A percentile compares a stretch with the other conserved stretches of the same genome.
phyloP scores from a whole-genome alignment of 2,113 vertebrate species.

The Eretmodus cyanostictus region DNA sequence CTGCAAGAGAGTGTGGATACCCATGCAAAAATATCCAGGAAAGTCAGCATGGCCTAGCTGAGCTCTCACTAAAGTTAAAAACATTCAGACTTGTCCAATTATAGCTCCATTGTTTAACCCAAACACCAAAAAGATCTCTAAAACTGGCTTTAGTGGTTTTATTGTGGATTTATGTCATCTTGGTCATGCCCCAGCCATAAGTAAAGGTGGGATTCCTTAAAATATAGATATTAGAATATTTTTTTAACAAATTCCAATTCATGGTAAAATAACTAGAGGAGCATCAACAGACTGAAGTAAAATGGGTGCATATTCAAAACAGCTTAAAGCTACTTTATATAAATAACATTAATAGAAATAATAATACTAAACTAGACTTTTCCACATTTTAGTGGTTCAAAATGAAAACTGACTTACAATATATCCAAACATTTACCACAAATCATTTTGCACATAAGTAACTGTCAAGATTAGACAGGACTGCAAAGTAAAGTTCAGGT shows the following conservation, averaged over 20 bases:
- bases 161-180: background rate
- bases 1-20: background rate
- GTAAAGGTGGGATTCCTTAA: background rate
- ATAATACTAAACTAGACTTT: background rate
- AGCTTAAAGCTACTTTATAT: background rate
- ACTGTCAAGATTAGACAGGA: slow-evolving; percentile 15
- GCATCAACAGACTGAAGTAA: background rate
- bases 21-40: background rate
- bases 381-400: background rate
- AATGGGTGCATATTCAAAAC: background rate
- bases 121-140: background rate
- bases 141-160: background rate
- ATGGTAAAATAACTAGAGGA: background rate
- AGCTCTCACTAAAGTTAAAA: background rate
- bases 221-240: background rate
- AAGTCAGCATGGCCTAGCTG: background rate
- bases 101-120: background rate
- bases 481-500: slow-evolving; percentile 40
- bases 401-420: background rate
- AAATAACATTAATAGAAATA: background rate
- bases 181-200: background rate
- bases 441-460: background rate
- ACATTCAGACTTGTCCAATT: background rate
- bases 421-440: background rate
- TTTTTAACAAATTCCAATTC: background rate